Evolutionary conservation across 2,888 invertebrate species (phyloP).

Genomic region (Aplocera efformata): DNA sequence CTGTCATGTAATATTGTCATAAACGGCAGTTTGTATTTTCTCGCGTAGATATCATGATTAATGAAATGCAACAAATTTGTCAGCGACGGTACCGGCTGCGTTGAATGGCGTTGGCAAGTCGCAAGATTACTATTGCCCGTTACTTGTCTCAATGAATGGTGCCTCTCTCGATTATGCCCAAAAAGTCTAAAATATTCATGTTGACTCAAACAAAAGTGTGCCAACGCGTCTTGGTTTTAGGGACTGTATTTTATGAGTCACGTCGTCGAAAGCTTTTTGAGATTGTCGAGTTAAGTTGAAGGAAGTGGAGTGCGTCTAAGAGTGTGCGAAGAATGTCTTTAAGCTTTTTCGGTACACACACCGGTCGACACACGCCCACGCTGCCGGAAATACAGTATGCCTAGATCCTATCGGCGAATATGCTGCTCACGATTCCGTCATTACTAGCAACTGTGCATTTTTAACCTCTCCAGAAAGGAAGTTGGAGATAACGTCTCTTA

Average conservation of each 20-base stretch:
- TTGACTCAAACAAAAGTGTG: conserved; percentile 37
- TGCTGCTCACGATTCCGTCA: conserved; percentile 70
- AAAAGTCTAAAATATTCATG: conserved; percentile 50
- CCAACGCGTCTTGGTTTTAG: conserved; percentile 35
- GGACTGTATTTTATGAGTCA: conserved; percentile 34
- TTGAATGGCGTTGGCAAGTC: conserved; percentile 72
- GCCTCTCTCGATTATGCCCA: conserved; percentile 54
- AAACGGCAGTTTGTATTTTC: too few relatives aligned
- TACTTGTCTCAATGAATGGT: conserved; percentile 77
- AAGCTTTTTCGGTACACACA: conserved; percentile 43
- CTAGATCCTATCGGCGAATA: conserved; percentile 63
- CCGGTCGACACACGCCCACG: conserved; percentile 56
- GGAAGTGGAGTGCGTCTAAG: conserved; percentile 58
- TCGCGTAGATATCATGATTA: not conserved
- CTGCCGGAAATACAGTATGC: conserved; percentile 65
- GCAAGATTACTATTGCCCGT: conserved; percentile 74
- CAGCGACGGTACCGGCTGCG: conserved; percentile 53
- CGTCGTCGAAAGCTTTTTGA: conserved; percentile 42
- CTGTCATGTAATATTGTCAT: too few relatives aligned
- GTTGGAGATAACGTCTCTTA: conserved; percentile 52
- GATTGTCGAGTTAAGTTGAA: conserved; percentile 39
- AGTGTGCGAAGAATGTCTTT: conserved; percentile 60
- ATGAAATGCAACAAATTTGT: conserved; percentile 10
- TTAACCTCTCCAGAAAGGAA: conserved; percentile 58
- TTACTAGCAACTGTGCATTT: conserved; percentile 68